A percentile compares a stretch with the other conserved stretches of the same genome.
Conservation (phyloP, 2,113 vertebrate species). For the Varanus komodoensis region DNA sequence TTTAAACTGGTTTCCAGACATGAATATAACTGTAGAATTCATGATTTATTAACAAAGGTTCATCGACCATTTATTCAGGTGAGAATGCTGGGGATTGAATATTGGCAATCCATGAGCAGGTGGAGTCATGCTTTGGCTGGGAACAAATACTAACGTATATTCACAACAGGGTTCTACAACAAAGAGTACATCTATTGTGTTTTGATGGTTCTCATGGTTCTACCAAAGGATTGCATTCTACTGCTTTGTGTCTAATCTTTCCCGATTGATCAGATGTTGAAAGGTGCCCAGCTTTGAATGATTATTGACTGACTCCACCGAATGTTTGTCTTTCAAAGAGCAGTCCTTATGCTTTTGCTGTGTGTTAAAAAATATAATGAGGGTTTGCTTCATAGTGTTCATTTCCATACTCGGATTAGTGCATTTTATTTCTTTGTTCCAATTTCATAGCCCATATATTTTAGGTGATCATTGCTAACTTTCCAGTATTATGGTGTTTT, state of each 20-base stretch:
- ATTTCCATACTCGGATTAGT: slow-evolving; percentile 67
- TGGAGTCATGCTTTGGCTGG: neutral
- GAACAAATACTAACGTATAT: neutral
- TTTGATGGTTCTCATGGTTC: neutral
- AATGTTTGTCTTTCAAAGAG: slow-evolving; percentile 41
- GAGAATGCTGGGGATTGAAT: neutral
- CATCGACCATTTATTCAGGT: neutral
- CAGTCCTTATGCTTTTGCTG: slow-evolving; percentile 57
- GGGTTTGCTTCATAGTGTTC: slow-evolving; percentile 67
- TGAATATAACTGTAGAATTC: neutral
- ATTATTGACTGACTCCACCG: slow-evolving; percentile 29
- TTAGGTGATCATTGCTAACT: slow-evolving; percentile 64
- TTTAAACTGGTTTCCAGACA: neutral
- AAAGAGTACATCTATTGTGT: neutral
- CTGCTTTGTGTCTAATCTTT: slow-evolving; percentile 8
- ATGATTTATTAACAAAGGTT: neutral
- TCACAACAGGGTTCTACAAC: neutral
- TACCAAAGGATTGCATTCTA: slow-evolving; percentile 2
- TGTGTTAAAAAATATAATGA: slow-evolving; percentile 52
- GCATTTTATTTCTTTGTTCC: slow-evolving; percentile 68
- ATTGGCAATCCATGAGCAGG: neutral
- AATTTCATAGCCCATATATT: slow-evolving; percentile 66
- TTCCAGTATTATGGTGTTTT: slow-evolving; percentile 59
- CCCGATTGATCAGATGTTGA: neutral
- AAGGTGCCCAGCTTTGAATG: slow-evolving; percentile 9